These are phyloP conservation scores for Saxidomus purpurata DNA, from an alignment of 1,140 invertebrate species.

Conservation along the genomic window DNA sequence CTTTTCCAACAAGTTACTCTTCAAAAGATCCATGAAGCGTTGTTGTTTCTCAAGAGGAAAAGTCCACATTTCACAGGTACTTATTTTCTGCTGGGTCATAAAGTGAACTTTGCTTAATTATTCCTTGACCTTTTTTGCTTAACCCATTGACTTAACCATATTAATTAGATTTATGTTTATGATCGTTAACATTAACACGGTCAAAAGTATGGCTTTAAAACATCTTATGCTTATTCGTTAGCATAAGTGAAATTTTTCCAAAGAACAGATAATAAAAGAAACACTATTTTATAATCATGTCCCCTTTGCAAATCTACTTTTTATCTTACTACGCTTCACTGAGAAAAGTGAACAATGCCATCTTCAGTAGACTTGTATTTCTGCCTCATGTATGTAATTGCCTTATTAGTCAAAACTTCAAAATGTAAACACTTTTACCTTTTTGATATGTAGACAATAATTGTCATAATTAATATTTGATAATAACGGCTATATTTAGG, in stretches of 20 bases:
- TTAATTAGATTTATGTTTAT: not conserved
- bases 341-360: no score
- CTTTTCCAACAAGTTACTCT: constrained; percentile 18
- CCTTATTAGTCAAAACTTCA: not conserved
- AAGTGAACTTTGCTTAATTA: constrained; percentile 11
- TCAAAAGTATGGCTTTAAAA: no score
- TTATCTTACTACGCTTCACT: no score
- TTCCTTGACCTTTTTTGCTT: constrained; percentile 14
- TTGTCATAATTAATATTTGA: not conserved
- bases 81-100: not conserved
- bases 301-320: no score
- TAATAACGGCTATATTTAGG: constrained; percentile 6
- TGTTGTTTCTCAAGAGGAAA: not conserved
- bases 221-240: no score
- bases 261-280: no score
- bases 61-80: constrained; percentile 25
- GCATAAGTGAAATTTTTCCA: no score
- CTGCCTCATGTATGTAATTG: no score
- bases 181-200: no score
- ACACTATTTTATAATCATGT: no score
- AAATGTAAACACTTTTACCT: constrained; percentile 9
- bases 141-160: constrained; percentile 1
- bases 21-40: not conserved
- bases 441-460: not conserved
- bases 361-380: no score